A percentile compares a stretch with the other conserved stretches of the same genome.
These are phyloP conservation scores for Ruditapes philippinarum DNA, from an alignment of 1,140 invertebrate genomes.

Conservation along the genomic window DNA sequence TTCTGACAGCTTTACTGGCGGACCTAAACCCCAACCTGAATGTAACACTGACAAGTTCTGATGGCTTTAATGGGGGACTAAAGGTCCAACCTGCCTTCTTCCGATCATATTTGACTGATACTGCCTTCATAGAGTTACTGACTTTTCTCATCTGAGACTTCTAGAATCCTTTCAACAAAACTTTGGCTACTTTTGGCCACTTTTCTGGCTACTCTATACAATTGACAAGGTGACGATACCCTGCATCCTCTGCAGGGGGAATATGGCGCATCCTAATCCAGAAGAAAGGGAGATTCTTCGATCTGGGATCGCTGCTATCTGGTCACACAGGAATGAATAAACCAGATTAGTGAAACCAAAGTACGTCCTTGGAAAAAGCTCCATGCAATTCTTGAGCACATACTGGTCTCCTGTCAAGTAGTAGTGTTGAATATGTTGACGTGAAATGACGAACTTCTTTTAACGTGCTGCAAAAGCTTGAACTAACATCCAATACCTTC, in stretches of 20 bases:
- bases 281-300: not conserved
- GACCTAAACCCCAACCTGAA: too few relatives aligned
- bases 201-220: slow-evolving; percentile 5
- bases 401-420: slow-evolving; percentile 19
- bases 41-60: too few relatives aligned
- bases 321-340: not conserved
- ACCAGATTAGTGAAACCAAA: slow-evolving; percentile 41
- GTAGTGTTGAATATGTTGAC: slow-evolving; percentile 4
- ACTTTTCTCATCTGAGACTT: not conserved
- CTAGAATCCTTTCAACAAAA: not conserved
- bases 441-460: not conserved
- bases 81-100: too few relatives aligned
- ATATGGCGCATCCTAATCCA: slow-evolving; percentile 37
- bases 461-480: too few relatives aligned
- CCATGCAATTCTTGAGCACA: slow-evolving; percentile 14
- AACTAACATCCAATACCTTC: too few relatives aligned
- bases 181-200: not conserved
- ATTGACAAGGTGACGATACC: slow-evolving; percentile 5
- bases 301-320: not conserved
- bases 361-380: not conserved
- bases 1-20: too few relatives aligned
- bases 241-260: not conserved
- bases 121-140: not conserved
- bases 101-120: too few relatives aligned
- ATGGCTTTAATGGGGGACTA: too few relatives aligned